phyloP scores from a whole-genome alignment of 2,113 vertebrate genomes.

The Daphoenositta chrysoptera region DNA sequence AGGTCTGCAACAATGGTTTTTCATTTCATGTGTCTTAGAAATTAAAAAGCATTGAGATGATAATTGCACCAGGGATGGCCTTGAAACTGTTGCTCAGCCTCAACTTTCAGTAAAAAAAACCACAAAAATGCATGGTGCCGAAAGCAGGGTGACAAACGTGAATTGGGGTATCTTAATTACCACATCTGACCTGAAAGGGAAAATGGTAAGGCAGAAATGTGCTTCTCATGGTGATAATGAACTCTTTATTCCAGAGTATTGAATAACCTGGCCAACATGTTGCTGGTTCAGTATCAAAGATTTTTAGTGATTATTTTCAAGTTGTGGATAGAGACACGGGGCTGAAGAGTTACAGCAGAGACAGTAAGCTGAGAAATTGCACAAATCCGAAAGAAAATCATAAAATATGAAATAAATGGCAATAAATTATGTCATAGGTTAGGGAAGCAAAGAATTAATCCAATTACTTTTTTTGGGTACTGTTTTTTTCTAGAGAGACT shows the following conservation, averaged over 20 bases:
- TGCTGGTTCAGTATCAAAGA: neutral
- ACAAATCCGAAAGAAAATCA: neutral
- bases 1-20: neutral
- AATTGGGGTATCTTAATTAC: neutral
- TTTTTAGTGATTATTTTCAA: neutral
- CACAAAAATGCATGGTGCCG: neutral
- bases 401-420: neutral
- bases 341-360: neutral
- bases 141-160: neutral
- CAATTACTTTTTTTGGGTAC: neutral
- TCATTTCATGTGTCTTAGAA: neutral
- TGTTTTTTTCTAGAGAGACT: neutral
- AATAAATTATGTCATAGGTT: neutral
- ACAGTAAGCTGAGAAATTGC: neutral
- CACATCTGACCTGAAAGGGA: neutral
- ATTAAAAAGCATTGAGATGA: neutral
- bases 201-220: neutral
- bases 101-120: neutral
- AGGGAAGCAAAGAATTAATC: neutral
- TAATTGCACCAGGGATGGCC: neutral
- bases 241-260: neutral
- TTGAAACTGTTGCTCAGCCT: neutral
- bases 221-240: neutral
- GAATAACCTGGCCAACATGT: neutral
- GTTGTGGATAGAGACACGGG: neutral